phyloP scores from a whole-genome alignment of 2,797 vertebrate genomes.

The Micrastur ruficollis region DNA sequence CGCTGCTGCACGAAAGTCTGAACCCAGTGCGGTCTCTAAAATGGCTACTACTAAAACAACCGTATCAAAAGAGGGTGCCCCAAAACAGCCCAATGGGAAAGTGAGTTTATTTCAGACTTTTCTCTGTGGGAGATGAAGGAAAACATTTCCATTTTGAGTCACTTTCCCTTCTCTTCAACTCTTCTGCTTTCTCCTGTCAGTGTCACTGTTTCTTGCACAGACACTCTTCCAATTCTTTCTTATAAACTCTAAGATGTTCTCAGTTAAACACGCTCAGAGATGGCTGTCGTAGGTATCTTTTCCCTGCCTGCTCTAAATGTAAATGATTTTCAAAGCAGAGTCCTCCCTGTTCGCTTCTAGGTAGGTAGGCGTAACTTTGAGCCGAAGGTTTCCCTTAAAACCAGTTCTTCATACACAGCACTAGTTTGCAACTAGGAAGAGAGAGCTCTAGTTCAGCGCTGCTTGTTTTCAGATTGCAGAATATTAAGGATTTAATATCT shows the following conservation, averaged over 20 bases:
- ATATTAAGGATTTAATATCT: rapidly evolving
- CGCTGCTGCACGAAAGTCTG: constrained; percentile 72
- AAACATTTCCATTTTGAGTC: constrained; percentile 29
- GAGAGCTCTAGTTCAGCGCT: not conserved
- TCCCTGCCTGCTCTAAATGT: not conserved
- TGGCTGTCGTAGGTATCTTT: rapidly evolving
- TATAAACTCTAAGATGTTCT: not conserved
- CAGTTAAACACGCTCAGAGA: not conserved
- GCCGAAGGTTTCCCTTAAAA: not conserved
- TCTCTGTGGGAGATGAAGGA: constrained; percentile 56
- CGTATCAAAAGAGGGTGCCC: constrained; percentile 69
- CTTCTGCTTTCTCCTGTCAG: constrained; percentile 24
- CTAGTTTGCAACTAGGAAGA: not conserved
- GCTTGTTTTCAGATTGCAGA: not conserved
- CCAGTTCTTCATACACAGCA: not conserved
- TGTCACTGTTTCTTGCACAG: not conserved
- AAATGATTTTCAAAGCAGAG: not conserved
- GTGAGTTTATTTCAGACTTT: constrained; percentile 76
- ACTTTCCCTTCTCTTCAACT: constrained; percentile 49
- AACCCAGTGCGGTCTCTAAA: constrained; percentile 70
- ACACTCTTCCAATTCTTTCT: not conserved
- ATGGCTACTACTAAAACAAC: constrained; percentile 59
- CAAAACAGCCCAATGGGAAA: constrained; percentile 80
- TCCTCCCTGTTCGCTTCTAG: not conserved
- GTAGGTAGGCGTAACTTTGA: not conserved